Base-by-base conservation (phyloP, 2,113 vertebrate species). In the Pachyramphus minor region DNA sequence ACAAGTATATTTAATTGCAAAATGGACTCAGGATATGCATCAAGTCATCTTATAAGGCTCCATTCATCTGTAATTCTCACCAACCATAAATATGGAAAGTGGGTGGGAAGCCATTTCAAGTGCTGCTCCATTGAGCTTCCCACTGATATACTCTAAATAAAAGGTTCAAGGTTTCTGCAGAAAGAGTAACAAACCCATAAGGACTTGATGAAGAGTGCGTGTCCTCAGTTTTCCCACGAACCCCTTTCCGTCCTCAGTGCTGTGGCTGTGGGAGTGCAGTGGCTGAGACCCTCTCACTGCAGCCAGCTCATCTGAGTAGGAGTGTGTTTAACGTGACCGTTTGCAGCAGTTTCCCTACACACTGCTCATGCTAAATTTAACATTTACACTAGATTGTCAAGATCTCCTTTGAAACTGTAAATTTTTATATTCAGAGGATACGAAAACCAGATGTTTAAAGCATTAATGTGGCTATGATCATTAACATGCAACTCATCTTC, bases 91-190 rank as follows among this genome's bases (percentile, higher is more conserved):
- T 87, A 53, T 2, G 13, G 50, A 73, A 62, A 71, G 81, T 1
- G 14, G 35, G 47, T 44, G 24, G 60, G 77, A 68, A 86, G 58
- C 45, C 37, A 45, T 67, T 88, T 67, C 15, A 33, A 85, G 68
- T 4, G 56, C 56, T 49, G 67, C 74, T 50, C 56, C n/a, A 50
- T 77, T 50, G 47, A 87, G 76, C 84, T 94, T 93, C 84, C 92
- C 69, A 77, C 74, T 75, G 74, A 50, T 27, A 55, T 33, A 74
- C 76, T 90, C 72, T 68, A 92, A 96, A 96, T 81, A 93, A 87
- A 93, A 82, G 53, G 83, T 81, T 89, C 74, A 89, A 80, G 76
- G 80, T 91, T 95, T 86, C 86, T 60, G 33, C 7, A 4, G 55
- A 58, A 92, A 68, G 77, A 96, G 59, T 59, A 95, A 86, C 71